A percentile compares a stretch with the other conserved stretches of the same genome.
These are phyloP conservation scores for Seira musarum DNA, from an alignment of 2,888 invertebrate genomes.

Conservation along the genomic window DNA sequence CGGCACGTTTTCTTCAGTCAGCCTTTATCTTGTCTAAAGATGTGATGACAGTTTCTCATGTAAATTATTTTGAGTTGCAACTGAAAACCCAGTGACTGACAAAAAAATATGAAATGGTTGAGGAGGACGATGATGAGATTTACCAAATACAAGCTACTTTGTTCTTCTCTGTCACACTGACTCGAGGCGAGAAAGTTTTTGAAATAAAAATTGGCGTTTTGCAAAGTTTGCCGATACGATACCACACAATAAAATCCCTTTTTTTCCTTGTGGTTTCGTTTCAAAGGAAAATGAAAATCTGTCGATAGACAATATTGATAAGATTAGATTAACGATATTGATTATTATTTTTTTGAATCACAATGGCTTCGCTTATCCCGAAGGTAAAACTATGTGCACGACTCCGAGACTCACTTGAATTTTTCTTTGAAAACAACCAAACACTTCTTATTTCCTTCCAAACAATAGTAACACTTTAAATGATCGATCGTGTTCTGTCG, in stretches of 20 bases:
- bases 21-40: constrained; percentile 32
- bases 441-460: neutral
- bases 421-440: neutral
- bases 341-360: constrained; percentile 35
- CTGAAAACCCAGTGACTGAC: constrained; percentile 27
- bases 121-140: too few species aligned
- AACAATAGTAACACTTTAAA: neutral
- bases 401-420: constrained; percentile 11
- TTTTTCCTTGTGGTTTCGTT: neutral
- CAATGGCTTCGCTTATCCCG: constrained; percentile 40
- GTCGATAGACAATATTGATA: constrained; percentile 52
- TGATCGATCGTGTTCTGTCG: neutral
- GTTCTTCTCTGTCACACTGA: neutral
- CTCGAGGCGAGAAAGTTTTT: constrained; percentile 41
- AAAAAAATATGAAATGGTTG: neutral
- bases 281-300: constrained; percentile 42
- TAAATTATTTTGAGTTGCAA: constrained; percentile 10
- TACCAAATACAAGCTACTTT: too few species aligned
- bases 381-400: constrained; percentile 55
- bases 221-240: constrained; percentile 9
- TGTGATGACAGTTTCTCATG: constrained; percentile 46
- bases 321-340: constrained; percentile 46
- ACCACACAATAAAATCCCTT: neutral
- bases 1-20: constrained; percentile 35
- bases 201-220: neutral